These are phyloP conservation scores for Chaetodon trifascialis DNA, from an alignment of 2,113 vertebrate genomes.

Conservation along the genomic window DNA sequence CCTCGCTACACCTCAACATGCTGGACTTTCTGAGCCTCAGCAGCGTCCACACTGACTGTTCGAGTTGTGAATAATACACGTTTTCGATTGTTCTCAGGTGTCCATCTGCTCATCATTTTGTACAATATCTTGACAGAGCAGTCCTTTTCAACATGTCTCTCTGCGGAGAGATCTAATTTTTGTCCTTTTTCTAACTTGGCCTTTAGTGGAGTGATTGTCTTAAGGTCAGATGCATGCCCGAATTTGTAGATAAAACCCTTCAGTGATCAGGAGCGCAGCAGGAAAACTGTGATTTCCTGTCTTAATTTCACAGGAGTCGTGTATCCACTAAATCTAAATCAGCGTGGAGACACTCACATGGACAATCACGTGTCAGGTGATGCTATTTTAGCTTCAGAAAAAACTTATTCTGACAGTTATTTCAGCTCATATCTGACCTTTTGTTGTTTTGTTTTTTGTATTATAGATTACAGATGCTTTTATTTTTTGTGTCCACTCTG, in stretches of 20 bases:
- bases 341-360: constrained; percentile 33
- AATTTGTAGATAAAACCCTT: constrained; percentile 51
- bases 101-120: constrained; percentile 36
- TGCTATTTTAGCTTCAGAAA: constrained; percentile 12
- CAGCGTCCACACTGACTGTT: constrained; percentile 5
- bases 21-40: constrained; percentile 34
- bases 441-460: constrained; percentile 42
- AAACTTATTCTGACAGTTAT: constrained; percentile 14
- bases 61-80: constrained; percentile 29
- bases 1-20: constrained; percentile 10
- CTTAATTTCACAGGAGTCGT: constrained; percentile 15
- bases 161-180: constrained; percentile 30
- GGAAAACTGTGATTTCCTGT: constrained; percentile 42
- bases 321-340: constrained; percentile 26
- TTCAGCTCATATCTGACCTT: constrained; percentile 48
- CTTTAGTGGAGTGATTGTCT: constrained; percentile 53
- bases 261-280: constrained; percentile 30
- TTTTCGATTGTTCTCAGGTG: constrained; percentile 71
- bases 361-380: constrained; percentile 72
- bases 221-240: constrained; percentile 47
- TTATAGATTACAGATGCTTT: constrained; percentile 56
- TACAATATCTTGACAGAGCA: constrained; percentile 42
- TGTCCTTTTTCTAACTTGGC: constrained; percentile 36
- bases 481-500: constrained; percentile 47
- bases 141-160: constrained; percentile 39